Evolutionary conservation across 2,113 vertebrate species (phyloP).

Genomic region (Acanthochromis polyacanthus): DNA sequence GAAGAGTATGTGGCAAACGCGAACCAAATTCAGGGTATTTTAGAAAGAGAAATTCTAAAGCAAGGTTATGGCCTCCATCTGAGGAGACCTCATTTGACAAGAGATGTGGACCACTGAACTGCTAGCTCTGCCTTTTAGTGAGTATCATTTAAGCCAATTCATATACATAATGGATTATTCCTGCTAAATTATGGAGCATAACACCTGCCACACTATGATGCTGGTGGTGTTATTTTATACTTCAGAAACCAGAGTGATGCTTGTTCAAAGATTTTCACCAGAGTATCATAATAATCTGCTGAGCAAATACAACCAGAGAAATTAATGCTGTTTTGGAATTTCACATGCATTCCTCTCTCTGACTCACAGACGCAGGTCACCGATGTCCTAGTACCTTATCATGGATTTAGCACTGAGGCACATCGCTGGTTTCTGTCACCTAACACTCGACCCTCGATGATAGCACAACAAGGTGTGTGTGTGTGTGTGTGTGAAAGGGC

Average conservation of each 20-base stretch:
- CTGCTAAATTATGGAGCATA: constrained; percentile 73
- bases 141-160: constrained; percentile 62
- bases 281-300: constrained; percentile 11
- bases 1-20: not conserved
- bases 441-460: constrained; percentile 74
- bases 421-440: constrained; percentile 77
- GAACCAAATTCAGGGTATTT: not conserved
- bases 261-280: constrained; percentile 28
- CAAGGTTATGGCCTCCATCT: not conserved
- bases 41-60: constrained; percentile 8
- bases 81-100: constrained; percentile 5
- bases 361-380: constrained; percentile 32
- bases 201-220: constrained; percentile 65
- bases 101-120: constrained; percentile 27
- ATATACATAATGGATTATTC: constrained; percentile 74
- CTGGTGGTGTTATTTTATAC: constrained; percentile 47
- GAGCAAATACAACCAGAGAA: not conserved
- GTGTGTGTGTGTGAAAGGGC: constrained; percentile 40
- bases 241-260: constrained; percentile 34
- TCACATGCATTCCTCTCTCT: constrained; percentile 1
- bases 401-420: constrained; percentile 56
- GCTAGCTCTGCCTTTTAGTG: constrained; percentile 56
- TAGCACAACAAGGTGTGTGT: constrained; percentile 52
- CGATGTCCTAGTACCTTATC: constrained; percentile 49
- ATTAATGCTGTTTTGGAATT: not conserved